Evolutionary conservation across 2,113 vertebrate genomes (phyloP).

Genomic region (Eurypyga helias): DNA sequence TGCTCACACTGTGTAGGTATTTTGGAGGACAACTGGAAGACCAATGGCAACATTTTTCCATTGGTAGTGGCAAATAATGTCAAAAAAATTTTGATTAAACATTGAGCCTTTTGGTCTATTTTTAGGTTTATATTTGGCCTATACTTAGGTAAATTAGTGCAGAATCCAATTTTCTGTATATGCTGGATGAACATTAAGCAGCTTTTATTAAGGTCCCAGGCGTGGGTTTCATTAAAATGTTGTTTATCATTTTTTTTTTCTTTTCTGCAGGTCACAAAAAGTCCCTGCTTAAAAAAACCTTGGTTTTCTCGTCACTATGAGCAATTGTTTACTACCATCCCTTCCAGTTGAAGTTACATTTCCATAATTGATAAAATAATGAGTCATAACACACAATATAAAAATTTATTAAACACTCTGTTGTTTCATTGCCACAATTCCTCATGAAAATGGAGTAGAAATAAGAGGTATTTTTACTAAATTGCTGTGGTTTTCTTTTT

Average conservation of each 20-base stretch:
- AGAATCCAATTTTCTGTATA: not conserved
- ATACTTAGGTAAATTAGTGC: not conserved
- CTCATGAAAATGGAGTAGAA: not conserved
- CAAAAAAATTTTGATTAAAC: not conserved
- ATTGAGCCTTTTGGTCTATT: not conserved
- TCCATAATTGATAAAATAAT: not conserved
- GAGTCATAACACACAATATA: not conserved
- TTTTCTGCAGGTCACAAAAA: not conserved
- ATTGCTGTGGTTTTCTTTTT: not conserved
- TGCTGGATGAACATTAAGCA: not conserved
- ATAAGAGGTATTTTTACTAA: not conserved
- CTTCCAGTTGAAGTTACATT: not conserved
- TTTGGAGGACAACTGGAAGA: not conserved
- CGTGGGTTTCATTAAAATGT: not conserved
- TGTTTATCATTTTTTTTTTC: not conserved
- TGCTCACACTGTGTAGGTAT: not conserved
- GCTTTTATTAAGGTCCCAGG: not conserved
- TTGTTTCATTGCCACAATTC: not conserved
- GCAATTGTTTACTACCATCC: not conserved
- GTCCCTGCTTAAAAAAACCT: accelerated
- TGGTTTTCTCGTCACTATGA: not conserved
- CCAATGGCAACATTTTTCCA: not conserved
- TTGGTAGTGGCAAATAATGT: not conserved
- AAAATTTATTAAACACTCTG: not conserved
- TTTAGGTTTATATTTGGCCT: not conserved